These are phyloP conservation scores for Spodoptera littoralis DNA, from an alignment of 2,888 invertebrate genomes.

Conservation along the genomic window DNA sequence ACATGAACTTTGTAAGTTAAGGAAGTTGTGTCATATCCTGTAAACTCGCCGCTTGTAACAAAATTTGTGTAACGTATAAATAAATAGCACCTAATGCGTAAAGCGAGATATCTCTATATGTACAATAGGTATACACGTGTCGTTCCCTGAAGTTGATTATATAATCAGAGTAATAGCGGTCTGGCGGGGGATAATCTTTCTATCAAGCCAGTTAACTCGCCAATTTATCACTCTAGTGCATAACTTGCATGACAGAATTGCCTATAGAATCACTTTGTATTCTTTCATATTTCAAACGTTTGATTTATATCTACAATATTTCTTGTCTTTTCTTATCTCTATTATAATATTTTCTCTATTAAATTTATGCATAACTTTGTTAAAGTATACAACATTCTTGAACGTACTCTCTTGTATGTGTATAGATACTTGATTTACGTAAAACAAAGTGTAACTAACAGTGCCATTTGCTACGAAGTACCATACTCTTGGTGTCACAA, in stretches of 20 bases:
- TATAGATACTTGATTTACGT: constrained; percentile 8
- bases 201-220: constrained; percentile 42
- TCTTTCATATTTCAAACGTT: constrained; percentile 7
- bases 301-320: constrained; percentile 5
- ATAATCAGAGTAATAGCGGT: constrained; percentile 15
- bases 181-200: constrained; percentile 37
- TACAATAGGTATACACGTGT: constrained; percentile 1
- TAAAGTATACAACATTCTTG: not conserved
- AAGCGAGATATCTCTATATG: not conserved
- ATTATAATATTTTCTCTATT: too few species aligned
- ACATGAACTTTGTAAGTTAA: constrained; percentile 2
- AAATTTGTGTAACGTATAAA: constrained; percentile 7
- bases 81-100: constrained; percentile 7
- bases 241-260: constrained; percentile 22
- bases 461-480: constrained; percentile 57
- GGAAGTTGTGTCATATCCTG: constrained; percentile 3
- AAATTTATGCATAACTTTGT: not conserved
- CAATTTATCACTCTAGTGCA: constrained; percentile 47
- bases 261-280: constrained; percentile 17
- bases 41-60: not conserved
- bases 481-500: constrained; percentile 43
- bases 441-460: constrained; percentile 14
- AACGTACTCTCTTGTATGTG: too few species aligned
- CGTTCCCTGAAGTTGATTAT: constrained; percentile 24
- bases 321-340: not conserved